Percentiles rank a stretch among this genome's conserved stretches.
These are phyloP conservation scores for sheep (Ovis aries) DNA, from an alignment of 2,113 vertebrate species.

Conservation along the genomic window ARS-UI_Ramb_v3.0 NC_056058.1:91076501-91077000, in stretches of 20 bases:
- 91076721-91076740: not conserved
- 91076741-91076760: not conserved
- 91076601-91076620: not conserved
- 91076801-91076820: not conserved
- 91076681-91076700: not conserved
- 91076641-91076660: not conserved
- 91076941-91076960: not conserved
- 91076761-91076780: not conserved
- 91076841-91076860: not conserved
- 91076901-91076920: not conserved
- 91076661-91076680: not conserved
- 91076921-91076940: not conserved
- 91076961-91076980: not conserved
- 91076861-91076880: not conserved
- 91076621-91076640: constrained; percentile 17
- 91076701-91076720: not conserved
- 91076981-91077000: not conserved
- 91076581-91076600: not conserved
- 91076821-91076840: not conserved
- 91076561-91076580: not conserved
- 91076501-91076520: not conserved
- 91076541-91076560: not conserved
- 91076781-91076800: not conserved
- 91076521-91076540: not conserved
- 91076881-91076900: not conserved